A percentile compares a stretch with the other conserved stretches of the same genome.
These are phyloP conservation scores for Tigriopus japonicus DNA, from an alignment of 1,140 invertebrate species.

Conservation along the genomic window DNA sequence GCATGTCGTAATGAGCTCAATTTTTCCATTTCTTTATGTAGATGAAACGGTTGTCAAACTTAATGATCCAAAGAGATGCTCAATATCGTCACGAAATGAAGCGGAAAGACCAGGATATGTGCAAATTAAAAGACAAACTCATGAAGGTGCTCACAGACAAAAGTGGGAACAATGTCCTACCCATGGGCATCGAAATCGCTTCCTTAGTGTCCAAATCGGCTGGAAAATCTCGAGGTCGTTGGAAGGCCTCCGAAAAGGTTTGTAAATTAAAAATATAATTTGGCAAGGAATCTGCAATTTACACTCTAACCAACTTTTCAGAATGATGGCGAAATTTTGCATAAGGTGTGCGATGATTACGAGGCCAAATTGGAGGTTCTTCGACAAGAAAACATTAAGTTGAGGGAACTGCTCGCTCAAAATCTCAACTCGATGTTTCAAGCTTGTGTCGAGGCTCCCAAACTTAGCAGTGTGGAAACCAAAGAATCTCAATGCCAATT, in stretches of 20 bases:
- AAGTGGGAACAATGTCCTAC: background rate
- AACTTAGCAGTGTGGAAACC: no score
- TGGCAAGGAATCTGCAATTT: no score
- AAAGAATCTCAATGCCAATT: no score
- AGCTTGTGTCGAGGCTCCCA: no score
- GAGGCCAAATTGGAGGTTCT: no score
- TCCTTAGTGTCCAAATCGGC: background rate
- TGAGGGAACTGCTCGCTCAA: no score
- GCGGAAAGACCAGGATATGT: conserved; percentile 1
- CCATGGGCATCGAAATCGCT: background rate
- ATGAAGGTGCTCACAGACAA: conserved; percentile 5
- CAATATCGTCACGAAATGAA: conserved; percentile 5
- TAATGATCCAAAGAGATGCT: conserved; percentile 7
- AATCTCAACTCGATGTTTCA: no score
- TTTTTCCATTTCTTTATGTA: background rate
- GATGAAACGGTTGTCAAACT: background rate
- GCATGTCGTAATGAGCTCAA: background rate
- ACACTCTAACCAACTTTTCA: no score
- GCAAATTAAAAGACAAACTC: conserved; percentile 3
- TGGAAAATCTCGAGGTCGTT: conserved; percentile 5
- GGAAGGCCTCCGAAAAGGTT: background rate
- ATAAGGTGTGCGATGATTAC: no score
- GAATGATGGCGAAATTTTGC: no score
- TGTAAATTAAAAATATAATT: no score
- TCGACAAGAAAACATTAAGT: no score